phyloP scores from a whole-genome alignment of 2,113 vertebrate genomes.

The Seriola dumerili region DNA sequence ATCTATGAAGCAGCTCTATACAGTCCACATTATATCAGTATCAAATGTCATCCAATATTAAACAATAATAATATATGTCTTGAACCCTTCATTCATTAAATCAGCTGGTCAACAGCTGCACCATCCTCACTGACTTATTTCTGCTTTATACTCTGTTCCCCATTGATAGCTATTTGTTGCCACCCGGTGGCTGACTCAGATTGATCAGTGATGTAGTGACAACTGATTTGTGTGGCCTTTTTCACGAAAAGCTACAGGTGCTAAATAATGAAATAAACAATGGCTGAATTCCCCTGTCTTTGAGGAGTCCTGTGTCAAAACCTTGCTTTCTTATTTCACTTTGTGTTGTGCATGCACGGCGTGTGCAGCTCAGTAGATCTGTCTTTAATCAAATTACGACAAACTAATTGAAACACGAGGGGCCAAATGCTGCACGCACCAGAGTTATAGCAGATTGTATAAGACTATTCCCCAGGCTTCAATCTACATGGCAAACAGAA shows the following conservation, averaged over 20 bases:
- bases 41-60: background rate
- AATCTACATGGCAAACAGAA: background rate
- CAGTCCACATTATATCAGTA: background rate
- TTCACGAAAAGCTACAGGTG: background rate
- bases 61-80: background rate
- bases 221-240: background rate
- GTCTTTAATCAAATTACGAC: background rate
- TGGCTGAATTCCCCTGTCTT: background rate
- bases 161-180: slow-evolving; percentile 17
- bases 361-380: background rate
- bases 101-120: background rate
- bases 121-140: background rate
- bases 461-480: background rate
- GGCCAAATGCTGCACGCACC: background rate
- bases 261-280: background rate
- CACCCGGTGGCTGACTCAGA: slow-evolving; percentile 49
- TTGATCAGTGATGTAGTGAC: background rate
- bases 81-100: background rate
- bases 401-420: slow-evolving; percentile 3
- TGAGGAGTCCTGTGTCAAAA: background rate
- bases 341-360: background rate
- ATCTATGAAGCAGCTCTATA: background rate
- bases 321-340: background rate
- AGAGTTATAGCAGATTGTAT: background rate
- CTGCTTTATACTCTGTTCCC: background rate